Evolutionary conservation across 2,797 vertebrate species (phyloP).

Genomic region (Cryptoblepharus egeriae): DNA sequence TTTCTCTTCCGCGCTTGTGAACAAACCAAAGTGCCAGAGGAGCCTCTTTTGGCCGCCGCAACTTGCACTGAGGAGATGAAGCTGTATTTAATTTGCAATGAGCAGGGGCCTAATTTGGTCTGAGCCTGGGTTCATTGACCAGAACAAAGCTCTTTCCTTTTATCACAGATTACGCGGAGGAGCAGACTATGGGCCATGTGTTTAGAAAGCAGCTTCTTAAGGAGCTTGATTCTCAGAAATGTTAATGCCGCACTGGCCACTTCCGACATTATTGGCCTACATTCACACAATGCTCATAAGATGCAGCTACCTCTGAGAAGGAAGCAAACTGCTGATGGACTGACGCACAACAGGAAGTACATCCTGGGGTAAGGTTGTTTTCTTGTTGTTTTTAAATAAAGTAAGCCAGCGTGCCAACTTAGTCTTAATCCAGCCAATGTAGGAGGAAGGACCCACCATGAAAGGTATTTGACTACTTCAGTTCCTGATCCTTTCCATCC

Average conservation of each 20-base stretch:
- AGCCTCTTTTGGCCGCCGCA: background rate
- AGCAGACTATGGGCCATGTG: background rate
- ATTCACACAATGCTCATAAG: background rate
- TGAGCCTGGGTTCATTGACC: background rate
- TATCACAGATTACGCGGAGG: background rate
- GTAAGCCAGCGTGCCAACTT: background rate
- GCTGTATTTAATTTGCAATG: background rate
- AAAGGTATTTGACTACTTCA: no score
- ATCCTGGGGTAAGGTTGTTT: background rate
- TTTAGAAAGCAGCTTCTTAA: background rate
- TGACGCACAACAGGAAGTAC: background rate
- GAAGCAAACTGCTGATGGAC: background rate
- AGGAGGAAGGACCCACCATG: background rate
- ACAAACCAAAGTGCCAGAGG: conserved; percentile 1
- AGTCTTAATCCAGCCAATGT: background rate
- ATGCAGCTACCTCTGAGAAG: background rate
- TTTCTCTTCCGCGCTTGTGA: conserved; percentile 25
- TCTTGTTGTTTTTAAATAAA: background rate
- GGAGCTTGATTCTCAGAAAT: background rate
- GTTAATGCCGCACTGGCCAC: background rate
- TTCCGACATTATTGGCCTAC: background rate
- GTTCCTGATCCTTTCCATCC: background rate
- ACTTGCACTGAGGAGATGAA: background rate
- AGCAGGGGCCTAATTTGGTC: background rate
- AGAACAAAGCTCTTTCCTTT: background rate